Evolutionary conservation across 2,113 vertebrate genomes (phyloP).

Genomic region (Sapajus apella): DNA sequence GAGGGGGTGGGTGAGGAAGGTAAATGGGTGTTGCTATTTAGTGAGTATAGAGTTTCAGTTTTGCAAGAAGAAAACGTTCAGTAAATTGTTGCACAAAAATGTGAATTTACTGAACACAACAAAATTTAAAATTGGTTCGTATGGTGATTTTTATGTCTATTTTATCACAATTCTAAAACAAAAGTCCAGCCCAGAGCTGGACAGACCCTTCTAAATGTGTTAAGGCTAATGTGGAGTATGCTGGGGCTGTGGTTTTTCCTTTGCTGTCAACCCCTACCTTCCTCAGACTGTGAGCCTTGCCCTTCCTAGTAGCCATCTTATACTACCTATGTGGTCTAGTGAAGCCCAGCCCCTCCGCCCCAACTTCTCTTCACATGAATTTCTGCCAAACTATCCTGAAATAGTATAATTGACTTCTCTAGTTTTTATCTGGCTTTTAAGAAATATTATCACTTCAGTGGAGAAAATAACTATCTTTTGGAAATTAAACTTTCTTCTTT

Average conservation of each 20-base stretch:
- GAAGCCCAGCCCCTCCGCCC: neutral
- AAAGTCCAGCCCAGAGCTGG: neutral
- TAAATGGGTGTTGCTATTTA: neutral
- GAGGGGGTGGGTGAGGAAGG: neutral
- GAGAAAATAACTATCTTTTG: neutral
- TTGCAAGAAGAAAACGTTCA: conserved; percentile 38
- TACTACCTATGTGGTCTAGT: neutral
- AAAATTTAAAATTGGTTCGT: conserved; percentile 21
- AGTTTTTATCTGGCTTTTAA: conserved; percentile 27
- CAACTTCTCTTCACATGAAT: neutral
- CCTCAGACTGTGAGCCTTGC: neutral
- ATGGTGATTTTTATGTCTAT: neutral
- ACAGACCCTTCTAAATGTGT: neutral
- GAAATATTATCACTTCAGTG: neutral
- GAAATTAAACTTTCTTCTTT: conserved; percentile 23
- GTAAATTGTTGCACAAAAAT: neutral
- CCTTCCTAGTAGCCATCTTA: neutral
- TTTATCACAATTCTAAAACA: neutral
- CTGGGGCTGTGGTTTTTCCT: neutral
- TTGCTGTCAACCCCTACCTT: neutral
- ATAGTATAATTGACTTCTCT: neutral
- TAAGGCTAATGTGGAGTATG: neutral
- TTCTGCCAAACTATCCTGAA: conserved; percentile 22
- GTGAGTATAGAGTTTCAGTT: neutral
- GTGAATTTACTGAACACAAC: neutral